Percentiles rank a stretch among this genome's conserved stretches.
Conservation (phyloP, 1,140 invertebrate genomes). For the Sinonovacula constricta region DNA sequence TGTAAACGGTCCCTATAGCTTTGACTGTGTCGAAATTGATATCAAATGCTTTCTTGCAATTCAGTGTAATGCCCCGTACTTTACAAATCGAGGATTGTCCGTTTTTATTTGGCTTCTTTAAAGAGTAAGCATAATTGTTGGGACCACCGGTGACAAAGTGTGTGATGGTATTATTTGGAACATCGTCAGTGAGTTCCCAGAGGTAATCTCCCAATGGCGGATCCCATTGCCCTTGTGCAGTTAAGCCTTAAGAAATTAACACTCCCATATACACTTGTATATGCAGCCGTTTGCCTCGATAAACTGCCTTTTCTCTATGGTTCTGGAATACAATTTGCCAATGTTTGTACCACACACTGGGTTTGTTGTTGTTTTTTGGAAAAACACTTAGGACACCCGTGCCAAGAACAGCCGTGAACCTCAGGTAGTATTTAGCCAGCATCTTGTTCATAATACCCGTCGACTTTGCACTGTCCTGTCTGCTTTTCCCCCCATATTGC, state of each 20-base stretch:
- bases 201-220: conserved; percentile 21
- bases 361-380: neutral
- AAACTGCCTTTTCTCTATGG: neutral
- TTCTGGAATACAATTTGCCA: neutral
- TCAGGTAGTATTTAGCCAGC: conserved; percentile 36
- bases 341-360: neutral
- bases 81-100: conserved; percentile 20
- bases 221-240: conserved; percentile 13
- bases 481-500: conserved; percentile 27
- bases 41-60: conserved; percentile 11
- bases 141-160: conserved; percentile 42
- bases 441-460: conserved; percentile 23
- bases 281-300: neutral
- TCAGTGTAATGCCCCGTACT: conserved; percentile 34
- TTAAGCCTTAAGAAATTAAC: conserved; percentile 16
- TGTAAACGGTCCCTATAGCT: conserved; percentile 3
- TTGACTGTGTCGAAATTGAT: conserved; percentile 25
- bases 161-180: conserved; percentile 3
- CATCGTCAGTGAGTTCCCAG: conserved; percentile 24
- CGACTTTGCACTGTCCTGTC: conserved; percentile 25
- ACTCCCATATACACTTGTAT: neutral
- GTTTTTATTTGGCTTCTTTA: neutral
- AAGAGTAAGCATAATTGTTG: conserved; percentile 44
- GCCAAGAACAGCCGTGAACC: conserved; percentile 57
- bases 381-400: conserved; percentile 53